A percentile compares a stretch with the other conserved stretches of the same genome.
Evolutionary conservation across 1,140 invertebrate species (phyloP).

Genomic region (Cotesia glomerata): DNA sequence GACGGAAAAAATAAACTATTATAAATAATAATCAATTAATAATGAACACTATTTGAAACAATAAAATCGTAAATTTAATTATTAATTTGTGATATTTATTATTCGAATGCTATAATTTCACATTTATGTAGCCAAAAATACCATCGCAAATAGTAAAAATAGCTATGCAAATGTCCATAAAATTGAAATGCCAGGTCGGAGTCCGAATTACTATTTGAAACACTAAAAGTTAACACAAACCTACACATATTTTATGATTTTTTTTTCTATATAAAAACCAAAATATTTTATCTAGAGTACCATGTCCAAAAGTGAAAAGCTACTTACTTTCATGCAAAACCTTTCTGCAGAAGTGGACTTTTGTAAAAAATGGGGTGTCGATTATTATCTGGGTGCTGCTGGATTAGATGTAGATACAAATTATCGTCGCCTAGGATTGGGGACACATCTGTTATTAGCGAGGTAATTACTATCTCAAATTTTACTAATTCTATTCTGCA

Average conservation of each 20-base stretch:
- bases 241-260: too few species aligned
- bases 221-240: too few species aligned
- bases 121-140: too few species aligned
- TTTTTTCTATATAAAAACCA: background rate
- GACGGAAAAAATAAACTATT: background rate
- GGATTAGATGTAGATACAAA: conserved; percentile 12
- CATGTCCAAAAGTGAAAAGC: background rate
- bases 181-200: too few species aligned
- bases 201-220: too few species aligned
- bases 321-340: background rate
- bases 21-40: too few species aligned
- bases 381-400: conserved; percentile 6
- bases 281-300: background rate
- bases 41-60: too few species aligned
- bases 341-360: background rate
- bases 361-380: background rate
- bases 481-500: background rate
- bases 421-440: conserved; percentile 15
- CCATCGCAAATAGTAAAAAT: too few species aligned
- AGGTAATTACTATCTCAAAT: background rate
- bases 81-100: too few species aligned
- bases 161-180: background rate
- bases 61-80: too few species aligned
- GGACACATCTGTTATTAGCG: background rate
- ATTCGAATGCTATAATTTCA: too few species aligned